phyloP scores from a whole-genome alignment of 1,140 invertebrate species.

The Pemphigus obesinymphae region DNA sequence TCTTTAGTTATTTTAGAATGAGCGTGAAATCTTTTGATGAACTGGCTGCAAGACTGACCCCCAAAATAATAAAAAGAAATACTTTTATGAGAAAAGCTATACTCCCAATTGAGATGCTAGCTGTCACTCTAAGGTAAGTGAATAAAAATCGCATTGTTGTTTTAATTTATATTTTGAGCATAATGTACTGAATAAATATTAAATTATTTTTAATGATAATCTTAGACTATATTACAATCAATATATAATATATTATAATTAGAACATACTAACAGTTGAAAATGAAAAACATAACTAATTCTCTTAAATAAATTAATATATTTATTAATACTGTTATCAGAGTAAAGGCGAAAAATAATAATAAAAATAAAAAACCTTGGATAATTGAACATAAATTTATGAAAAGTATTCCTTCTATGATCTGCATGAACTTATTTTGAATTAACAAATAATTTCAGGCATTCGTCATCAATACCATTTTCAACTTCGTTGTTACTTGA shows the following conservation, averaged over 20 bases:
- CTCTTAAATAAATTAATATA: background rate
- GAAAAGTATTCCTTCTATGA: background rate
- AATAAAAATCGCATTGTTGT: background rate
- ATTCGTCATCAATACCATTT: background rate
- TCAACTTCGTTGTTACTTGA: background rate
- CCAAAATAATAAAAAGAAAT: slow-evolving; percentile 7
- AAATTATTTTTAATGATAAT: no score
- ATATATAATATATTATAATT: no score
- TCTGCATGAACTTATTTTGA: background rate
- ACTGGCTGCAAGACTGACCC: background rate
- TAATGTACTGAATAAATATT: no score
- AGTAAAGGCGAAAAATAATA: no score
- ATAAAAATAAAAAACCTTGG: no score
- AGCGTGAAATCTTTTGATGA: slow-evolving; percentile 9
- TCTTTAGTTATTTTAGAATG: slow-evolving; percentile 12
- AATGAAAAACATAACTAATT: no score
- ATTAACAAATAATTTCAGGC: background rate
- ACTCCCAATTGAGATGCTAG: background rate
- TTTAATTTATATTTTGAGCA: background rate
- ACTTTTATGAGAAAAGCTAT: slow-evolving; percentile 2
- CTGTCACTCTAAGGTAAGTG: background rate
- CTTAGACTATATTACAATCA: no score
- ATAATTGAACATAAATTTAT: background rate
- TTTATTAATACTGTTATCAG: background rate
- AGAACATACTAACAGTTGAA: no score